A percentile compares a stretch with the other conserved stretches of the same genome.
These are phyloP conservation scores for Microdon myrmicae DNA, from an alignment of 2,888 invertebrate species.

Conservation along the genomic window DNA sequence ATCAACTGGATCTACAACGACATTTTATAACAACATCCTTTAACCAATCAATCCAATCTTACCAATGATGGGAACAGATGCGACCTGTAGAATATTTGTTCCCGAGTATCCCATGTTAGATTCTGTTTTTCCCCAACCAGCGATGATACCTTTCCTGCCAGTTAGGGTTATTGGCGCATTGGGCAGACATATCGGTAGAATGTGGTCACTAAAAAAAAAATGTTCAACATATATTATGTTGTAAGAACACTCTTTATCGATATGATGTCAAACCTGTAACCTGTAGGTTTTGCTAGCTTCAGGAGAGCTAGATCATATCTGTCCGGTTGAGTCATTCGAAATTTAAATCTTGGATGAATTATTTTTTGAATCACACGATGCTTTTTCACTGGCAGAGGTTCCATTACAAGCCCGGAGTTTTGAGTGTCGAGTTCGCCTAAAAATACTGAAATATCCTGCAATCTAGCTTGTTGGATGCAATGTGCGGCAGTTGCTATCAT, in stretches of 20 bases:
- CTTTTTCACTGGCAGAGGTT: constrained; percentile 74
- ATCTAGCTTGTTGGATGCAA: constrained; percentile 80
- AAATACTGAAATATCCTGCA: constrained; percentile 80
- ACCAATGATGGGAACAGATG: constrained; percentile 83
- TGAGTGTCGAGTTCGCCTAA: constrained; percentile 84
- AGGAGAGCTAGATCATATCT: constrained; percentile 82
- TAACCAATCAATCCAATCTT: constrained; percentile 63
- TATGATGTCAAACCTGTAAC: constrained; percentile 60
- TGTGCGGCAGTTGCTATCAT: constrained; percentile 84
- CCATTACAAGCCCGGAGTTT: constrained; percentile 72
- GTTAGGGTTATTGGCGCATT: constrained; percentile 67
- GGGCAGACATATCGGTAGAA: constrained; percentile 83
- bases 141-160: constrained; percentile 75
- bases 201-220: constrained; percentile 68
- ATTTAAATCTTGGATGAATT: constrained; percentile 83
- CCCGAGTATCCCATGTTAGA: constrained; percentile 79
- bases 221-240: constrained; percentile 40
- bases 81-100: constrained; percentile 82
- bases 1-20: constrained; percentile 73
- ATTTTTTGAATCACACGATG: constrained; percentile 78
- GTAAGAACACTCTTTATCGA: not conserved
- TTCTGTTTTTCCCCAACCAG: constrained; percentile 88
- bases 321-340: constrained; percentile 84
- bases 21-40: not conserved
- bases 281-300: constrained; percentile 75